These are phyloP conservation scores for Drosophila repleta DNA, from an alignment of 1,140 invertebrate genomes.

Conservation along the genomic window DNA sequence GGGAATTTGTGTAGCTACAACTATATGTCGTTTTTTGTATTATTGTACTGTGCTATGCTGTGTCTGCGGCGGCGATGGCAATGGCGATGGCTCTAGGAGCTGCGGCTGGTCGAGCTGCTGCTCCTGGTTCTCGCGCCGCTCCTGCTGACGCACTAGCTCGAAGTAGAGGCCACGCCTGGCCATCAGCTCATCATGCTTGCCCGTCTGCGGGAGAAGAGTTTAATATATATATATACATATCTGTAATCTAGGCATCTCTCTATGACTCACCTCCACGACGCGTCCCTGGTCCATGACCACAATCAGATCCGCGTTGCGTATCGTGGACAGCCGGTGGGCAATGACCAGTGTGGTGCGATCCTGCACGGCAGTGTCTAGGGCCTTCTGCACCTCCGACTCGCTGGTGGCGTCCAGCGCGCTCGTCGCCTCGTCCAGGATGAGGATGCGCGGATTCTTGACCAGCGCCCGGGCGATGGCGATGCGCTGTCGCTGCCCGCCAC, in stretches of 20 bases:
- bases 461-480: slow-evolving; percentile 95
- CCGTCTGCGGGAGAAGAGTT: slow-evolving; percentile 85
- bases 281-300: slow-evolving; percentile 92
- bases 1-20: slow-evolving; percentile 47
- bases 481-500: slow-evolving; percentile 95
- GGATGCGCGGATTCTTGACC: slow-evolving; percentile 93
- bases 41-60: slow-evolving; percentile 37
- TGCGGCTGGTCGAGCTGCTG: slow-evolving; percentile 29
- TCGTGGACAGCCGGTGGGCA: slow-evolving; percentile 94
- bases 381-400: slow-evolving; percentile 93
- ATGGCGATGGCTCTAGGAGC: slow-evolving; percentile 42
- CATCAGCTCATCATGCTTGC: slow-evolving; percentile 92
- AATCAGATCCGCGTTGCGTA: slow-evolving; percentile 94
- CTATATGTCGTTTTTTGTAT: slow-evolving; percentile 28
- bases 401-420: slow-evolving; percentile 96
- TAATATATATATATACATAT: not conserved
- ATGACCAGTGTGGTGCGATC: slow-evolving; percentile 95
- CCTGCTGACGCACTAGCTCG: slow-evolving; percentile 84
- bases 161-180: slow-evolving; percentile 90
- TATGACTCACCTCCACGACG: slow-evolving; percentile 89
- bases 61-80: too few species aligned
- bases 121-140: slow-evolving; percentile 73
- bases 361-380: slow-evolving; percentile 90
- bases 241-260: not conserved
- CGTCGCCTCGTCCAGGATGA: slow-evolving; percentile 96